A percentile compares a stretch with the other conserved stretches of the same genome.
These are phyloP conservation scores for Apeltes quadracus DNA, from an alignment of 2,113 vertebrate species.

Conservation along the genomic window DNA sequence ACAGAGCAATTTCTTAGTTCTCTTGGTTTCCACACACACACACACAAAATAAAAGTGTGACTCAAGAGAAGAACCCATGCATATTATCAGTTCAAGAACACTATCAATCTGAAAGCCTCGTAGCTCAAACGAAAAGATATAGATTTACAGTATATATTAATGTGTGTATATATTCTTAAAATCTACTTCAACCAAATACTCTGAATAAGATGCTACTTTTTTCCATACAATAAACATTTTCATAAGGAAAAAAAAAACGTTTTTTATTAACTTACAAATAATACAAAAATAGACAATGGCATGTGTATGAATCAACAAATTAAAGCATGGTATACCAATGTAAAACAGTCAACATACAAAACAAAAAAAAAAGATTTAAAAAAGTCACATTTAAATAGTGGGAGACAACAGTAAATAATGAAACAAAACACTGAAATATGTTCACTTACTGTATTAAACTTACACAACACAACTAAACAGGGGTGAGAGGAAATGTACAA, in stretches of 20 bases:
- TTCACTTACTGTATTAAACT: conserved; percentile 87
- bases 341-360: conserved; percentile 81
- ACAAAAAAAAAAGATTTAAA: conserved; percentile 71
- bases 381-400: conserved; percentile 94
- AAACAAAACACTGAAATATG: conserved; percentile 88
- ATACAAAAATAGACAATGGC: conserved; percentile 97
- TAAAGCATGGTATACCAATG: conserved; percentile 86
- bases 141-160: conserved; percentile 83
- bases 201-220: conserved; percentile 96
- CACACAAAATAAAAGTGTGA: conserved; percentile 59
- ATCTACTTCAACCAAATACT: conserved; percentile 96
- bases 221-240: conserved; percentile 91
- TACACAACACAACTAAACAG: conserved; percentile 92
- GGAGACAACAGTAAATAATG: conserved; percentile 87
- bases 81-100: conserved; percentile 96
- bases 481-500: conserved; percentile 90
- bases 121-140: conserved; percentile 84
- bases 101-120: conserved; percentile 89
- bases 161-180: conserved; percentile 89
- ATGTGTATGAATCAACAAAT: conserved; percentile 90
- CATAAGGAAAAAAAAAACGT: conserved; percentile 62
- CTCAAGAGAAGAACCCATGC: conserved; percentile 88
- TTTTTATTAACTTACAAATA: conserved; percentile 96
- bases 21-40: conserved; percentile 70
- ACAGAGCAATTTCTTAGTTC: conserved; percentile 67